These are phyloP conservation scores for Bradypus variegatus DNA, from an alignment of 2,797 vertebrate species.

Conservation along the genomic window DNA sequence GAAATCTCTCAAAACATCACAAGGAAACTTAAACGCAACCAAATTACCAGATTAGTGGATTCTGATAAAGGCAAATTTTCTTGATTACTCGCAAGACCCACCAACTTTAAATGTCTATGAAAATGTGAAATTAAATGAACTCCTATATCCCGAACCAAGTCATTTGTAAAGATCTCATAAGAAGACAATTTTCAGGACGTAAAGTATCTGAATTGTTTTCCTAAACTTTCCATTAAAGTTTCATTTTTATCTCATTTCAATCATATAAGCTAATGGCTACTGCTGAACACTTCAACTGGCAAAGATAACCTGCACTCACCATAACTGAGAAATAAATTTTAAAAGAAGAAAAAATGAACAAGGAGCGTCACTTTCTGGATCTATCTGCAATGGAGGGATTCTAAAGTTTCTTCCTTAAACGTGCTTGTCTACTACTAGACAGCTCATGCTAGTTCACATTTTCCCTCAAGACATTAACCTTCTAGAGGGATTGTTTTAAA, in stretches of 20 bases:
- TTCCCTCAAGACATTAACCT: not conserved
- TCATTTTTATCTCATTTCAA: slow-evolving; percentile 41
- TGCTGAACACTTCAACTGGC: not conserved
- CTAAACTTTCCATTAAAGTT: slow-evolving; percentile 30
- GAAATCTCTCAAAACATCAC: slow-evolving; percentile 32
- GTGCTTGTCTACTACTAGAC: not conserved
- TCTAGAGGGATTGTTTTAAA: not conserved
- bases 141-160: slow-evolving; percentile 43
- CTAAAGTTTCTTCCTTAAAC: not conserved
- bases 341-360: not conserved
- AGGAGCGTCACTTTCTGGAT: not conserved
- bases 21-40: slow-evolving; percentile 48
- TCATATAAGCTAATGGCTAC: slow-evolving; percentile 50
- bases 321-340: not conserved
- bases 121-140: slow-evolving; percentile 49
- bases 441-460: not conserved
- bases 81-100: slow-evolving; percentile 49
- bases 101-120: slow-evolving; percentile 48
- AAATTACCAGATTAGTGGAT: slow-evolving; percentile 32
- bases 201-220: slow-evolving; percentile 31
- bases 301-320: slow-evolving; percentile 20
- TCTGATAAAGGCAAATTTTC: slow-evolving; percentile 52
- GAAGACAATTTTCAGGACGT: slow-evolving; percentile 41
- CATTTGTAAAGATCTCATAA: slow-evolving; percentile 53
- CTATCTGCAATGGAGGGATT: not conserved